Base-by-base conservation (phyloP, 2,888 invertebrate genomes). In the Thumatha senex region DNA sequence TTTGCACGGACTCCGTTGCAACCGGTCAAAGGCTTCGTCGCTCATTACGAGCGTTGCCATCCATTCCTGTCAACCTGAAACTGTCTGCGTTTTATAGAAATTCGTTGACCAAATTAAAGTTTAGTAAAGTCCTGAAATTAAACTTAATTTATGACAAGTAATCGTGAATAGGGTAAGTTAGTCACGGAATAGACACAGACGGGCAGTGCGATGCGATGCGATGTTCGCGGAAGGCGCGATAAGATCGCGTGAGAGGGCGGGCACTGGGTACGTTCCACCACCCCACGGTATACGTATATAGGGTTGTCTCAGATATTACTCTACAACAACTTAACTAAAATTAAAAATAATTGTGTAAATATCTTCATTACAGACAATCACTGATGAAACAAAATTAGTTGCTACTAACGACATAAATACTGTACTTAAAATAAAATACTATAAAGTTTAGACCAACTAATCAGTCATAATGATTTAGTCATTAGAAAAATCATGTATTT, bases 201-300 rank as follows among this genome's bases (percentile, higher is more conserved):
- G 84, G 84, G 78, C 86, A 85, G 84, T 82, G 79, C 84, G 78
- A 81, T 82, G 79, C 84, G 78, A 81, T 80, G 84, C 86, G 80
- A 86, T 86, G 89, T 89, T 87, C 85, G 85, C 89, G 86, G 89
- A 84, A 88, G 84, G 84, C 78, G 84, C 82, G 91, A 89, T 89
- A 89, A 84, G 78, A 90, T 90, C 90, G 89, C 89, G 88, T 88
- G 89, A 84, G 86, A 84, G 86, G 86, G 18, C 80, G 81, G 80
- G 82, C 78, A 72, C 77, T 78, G 78, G 75, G 74, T 70, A 72
- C 76, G 75, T 74, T 74, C 73, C 72, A 63, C 71, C 72, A 70
- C 78, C 60, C 70, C 72, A 72, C 74, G 74, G 70, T 74, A 64
- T 63, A 62, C 53, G n/a, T n/a, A 50, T 59, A 76, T 59, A 76